These are phyloP conservation scores for Tragulus kanchil DNA, from an alignment of 2,113 vertebrate species.

Conservation along the genomic window DNA sequence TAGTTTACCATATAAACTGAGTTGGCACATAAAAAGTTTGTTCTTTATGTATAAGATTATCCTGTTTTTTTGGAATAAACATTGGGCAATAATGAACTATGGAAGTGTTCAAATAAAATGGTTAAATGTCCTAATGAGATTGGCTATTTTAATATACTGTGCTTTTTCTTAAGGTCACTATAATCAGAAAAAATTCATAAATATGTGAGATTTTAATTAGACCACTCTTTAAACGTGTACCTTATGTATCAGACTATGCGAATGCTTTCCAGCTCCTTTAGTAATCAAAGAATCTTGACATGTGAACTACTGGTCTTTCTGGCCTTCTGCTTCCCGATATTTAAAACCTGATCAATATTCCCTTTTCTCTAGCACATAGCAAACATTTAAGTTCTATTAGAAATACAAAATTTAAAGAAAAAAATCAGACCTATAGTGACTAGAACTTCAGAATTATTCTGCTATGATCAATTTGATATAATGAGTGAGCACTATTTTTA, in stretches of 20 bases:
- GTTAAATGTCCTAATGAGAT: not conserved
- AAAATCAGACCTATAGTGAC: not conserved
- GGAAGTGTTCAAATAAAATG: not conserved
- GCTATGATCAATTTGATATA: not conserved
- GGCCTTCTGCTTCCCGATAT: not conserved
- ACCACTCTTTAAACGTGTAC: not conserved
- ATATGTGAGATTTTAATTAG: not conserved
- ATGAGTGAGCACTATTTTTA: not conserved
- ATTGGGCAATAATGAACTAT: not conserved
- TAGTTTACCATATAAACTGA: not conserved
- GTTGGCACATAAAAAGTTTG: not conserved
- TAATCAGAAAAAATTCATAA: not conserved
- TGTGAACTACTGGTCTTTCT: not conserved
- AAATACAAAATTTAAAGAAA: not conserved
- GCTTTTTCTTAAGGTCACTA: not conserved
- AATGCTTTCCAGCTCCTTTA: not conserved
- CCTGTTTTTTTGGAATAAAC: not conserved
- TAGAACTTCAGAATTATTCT: slow-evolving; percentile 1
- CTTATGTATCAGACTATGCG: not conserved
- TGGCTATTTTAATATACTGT: not conserved
- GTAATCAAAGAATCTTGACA: not conserved
- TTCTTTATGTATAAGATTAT: not conserved
- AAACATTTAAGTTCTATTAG: slow-evolving; percentile 10
- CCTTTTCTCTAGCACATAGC: not conserved
- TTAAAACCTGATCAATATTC: slow-evolving; percentile 47